Evolutionary conservation across 37 sponge, comb jelly and placozoan species (phyloP), one percentile per base, ranked within the genome.

Genomic region (Chondrilla cf. caribensis): DNA sequence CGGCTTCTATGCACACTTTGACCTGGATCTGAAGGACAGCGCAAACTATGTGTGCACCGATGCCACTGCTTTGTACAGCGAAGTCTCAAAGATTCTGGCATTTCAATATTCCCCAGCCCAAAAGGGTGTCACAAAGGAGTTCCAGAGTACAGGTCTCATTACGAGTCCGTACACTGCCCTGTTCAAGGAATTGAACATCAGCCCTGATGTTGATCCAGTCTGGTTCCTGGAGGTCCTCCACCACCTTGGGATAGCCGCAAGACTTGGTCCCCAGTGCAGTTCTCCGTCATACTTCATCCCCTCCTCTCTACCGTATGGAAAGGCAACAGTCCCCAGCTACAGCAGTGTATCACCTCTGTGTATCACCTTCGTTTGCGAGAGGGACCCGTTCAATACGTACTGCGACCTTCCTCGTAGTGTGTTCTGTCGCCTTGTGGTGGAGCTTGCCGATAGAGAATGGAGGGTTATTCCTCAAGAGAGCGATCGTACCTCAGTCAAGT

Each of bases 11-110:
- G 42, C 44, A 17, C 40, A 39, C 76, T 73, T 73, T 40, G 25
- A 73, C 41, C 41, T 42, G 18, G 24, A 73, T 21, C 41, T 42
- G 24, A 4, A 37, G 40, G 76, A 73, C 40, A n/a, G 36, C 24
- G 21, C 44, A 21, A 67, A 67, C 35, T 67, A 29, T 29, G 76
- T 73, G 24, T 73, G 76, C 76, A 43, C 76, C 3, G 76, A 73
- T 40, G 41, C 25, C 21, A 24, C 41, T 42, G 41, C 36, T 14
- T 42, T 73, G 17, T 38, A 39, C 41, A 38, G 40, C 11, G 76
- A 73, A 43, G 44, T 73, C 25, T 73, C 76, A 22, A 73, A 73
- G 24, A 5, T 73, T 15, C 44, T 73, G 0, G 44, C 44, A 3
- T 21, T 73, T 4, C 76, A 73, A 25, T 73, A 36, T 73, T 11